These are phyloP conservation scores for Drymodes brunneopygia DNA, from an alignment of 2,113 vertebrate species.

Conservation along the genomic window DNA sequence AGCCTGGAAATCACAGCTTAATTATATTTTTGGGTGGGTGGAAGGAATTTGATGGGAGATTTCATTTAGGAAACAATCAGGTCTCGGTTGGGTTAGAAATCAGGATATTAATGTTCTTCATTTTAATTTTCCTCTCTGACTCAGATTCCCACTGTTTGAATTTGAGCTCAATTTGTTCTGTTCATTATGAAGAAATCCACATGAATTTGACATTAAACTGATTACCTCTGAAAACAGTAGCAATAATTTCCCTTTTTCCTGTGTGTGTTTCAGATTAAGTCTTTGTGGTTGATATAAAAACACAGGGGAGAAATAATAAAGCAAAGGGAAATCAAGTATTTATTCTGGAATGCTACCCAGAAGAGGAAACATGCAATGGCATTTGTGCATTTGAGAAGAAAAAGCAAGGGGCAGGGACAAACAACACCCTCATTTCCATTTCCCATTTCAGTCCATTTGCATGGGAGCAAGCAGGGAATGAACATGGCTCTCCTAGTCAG, in stretches of 20 bases:
- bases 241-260: constrained; percentile 38
- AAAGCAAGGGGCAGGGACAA: not conserved
- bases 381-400: not conserved
- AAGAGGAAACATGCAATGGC: not conserved
- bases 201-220: constrained; percentile 61
- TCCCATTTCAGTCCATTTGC: not conserved
- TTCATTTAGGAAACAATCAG: constrained; percentile 58
- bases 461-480: not conserved
- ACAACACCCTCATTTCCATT: not conserved
- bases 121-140: constrained; percentile 59
- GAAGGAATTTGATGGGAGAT: constrained; percentile 35
- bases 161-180: constrained; percentile 51
- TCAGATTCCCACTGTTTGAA: constrained; percentile 58
- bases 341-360: not conserved
- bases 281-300: constrained; percentile 48
- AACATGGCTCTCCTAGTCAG: not conserved
- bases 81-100: constrained; percentile 33
- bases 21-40: constrained; percentile 49
- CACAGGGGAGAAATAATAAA: constrained; percentile 35
- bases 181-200: constrained; percentile 66
- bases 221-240: constrained; percentile 56
- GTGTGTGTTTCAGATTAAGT: constrained; percentile 57
- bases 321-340: constrained; percentile 18
- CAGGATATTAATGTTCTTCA: constrained; percentile 47
- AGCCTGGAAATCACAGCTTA: constrained; percentile 40